Evolutionary conservation across 2,113 vertebrate genomes (phyloP), one percentile per base, ranked within the genome.

Genomic region (Cyphomyrus discorhynchus): DNA sequence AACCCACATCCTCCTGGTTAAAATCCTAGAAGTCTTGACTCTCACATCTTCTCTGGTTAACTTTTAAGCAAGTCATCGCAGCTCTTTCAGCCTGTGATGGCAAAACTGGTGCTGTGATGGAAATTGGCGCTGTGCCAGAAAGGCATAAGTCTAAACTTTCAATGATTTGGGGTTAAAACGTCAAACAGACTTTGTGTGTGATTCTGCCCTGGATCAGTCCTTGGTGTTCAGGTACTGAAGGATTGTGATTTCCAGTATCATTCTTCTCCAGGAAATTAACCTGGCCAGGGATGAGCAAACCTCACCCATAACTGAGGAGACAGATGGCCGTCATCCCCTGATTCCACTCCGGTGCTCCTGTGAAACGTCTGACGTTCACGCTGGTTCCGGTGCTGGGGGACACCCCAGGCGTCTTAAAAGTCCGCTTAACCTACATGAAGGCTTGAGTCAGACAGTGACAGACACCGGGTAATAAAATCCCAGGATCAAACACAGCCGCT

Each of bases 191-290:
- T 86, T 21, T 46, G 21, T 24, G 46, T 13, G 47, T 27, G 84
- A 50, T 46, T 52, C 21, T 47, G 47, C 92, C 90, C 93, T 90
- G 90, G 89, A 94, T 92, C 88, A 88, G 87, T 89, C 90, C 91
- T 91, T 91, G 93, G 92, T 35, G 66, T 70, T 70, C 8, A 70
- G 66, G 66, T 11, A n/a, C 62, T 66, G 91, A 53, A 53, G 52
- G 52, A 95, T 95, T 95, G 95, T 94, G 95, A 94, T 95, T 94
- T 94, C 94, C 66, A 93, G 95, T 96, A 95, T 97, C 97, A 97
- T 96, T 95, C 96, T 94, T 91, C 93, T 96, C 97, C 96, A 94
- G 96, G 96, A 31, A 87, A 87, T 31, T 49, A 31, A 27, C 31
- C 7, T 5, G 50, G 27, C 9, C 31, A 17, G 31, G 50, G 49